These are phyloP conservation scores for Anarsia innoxiella DNA, from an alignment of 2,888 invertebrate genomes.

Conservation along the genomic window DNA sequence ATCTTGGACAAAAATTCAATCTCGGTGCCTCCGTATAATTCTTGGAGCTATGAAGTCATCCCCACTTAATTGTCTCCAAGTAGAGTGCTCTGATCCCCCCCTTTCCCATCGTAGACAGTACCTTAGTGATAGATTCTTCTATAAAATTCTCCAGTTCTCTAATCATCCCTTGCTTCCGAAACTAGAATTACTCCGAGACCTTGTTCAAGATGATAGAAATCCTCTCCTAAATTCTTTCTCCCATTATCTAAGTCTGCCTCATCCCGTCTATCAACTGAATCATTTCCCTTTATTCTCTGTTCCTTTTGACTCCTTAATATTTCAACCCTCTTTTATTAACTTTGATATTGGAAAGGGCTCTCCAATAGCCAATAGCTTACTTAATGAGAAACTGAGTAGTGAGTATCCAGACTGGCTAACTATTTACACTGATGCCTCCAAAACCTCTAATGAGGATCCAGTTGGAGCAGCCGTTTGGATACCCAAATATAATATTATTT, in stretches of 20 bases:
- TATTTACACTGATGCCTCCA: conserved; percentile 4
- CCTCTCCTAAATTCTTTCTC: not conserved
- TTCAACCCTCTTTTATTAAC: not conserved
- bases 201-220: not conserved
- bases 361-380: not conserved
- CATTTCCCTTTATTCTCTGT: not conserved
- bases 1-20: conserved; percentile 10
- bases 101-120: conserved; percentile 8
- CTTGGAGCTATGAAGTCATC: conserved; percentile 23
- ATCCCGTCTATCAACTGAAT: not conserved
- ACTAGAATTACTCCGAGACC: not conserved
- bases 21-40: conserved; percentile 17
- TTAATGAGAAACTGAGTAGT: not conserved
- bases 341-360: not conserved
- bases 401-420: not conserved
- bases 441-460: not conserved
- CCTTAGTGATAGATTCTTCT: conserved; percentile 7
- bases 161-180: not conserved
- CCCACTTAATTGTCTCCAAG: conserved; percentile 16
- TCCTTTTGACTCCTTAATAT: not conserved
- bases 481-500: not conserved
- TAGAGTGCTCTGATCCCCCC: conserved; percentile 14
- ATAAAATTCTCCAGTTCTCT: conserved; percentile 1
- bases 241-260: not conserved
- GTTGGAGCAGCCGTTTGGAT: conserved; percentile 9